Evolutionary conservation across 2,797 vertebrate species (phyloP), one percentile per base, ranked within the genome.

Genomic region (Intellagama lesueurii): DNA sequence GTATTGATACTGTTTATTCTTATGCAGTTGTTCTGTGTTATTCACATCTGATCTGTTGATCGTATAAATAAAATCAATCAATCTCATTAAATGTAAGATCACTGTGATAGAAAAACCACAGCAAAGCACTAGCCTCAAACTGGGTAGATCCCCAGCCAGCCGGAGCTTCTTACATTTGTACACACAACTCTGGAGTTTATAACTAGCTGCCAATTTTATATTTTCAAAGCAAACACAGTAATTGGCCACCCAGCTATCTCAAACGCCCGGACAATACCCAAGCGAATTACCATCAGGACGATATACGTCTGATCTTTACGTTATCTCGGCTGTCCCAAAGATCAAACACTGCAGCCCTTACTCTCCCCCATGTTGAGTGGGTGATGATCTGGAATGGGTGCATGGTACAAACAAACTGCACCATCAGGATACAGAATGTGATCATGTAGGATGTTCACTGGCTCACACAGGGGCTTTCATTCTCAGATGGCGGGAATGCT

Each of bases 191-290:
- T 92, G 72, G 83, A 94, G 77, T 91, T 95, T 95, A 94, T 93
- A 91, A 91, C 90, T 87, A 94, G 89, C 94, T 94, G 96, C 95
- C 96, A 96, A 94, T 90, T 95, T 87, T 83, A 85, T 96, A 94
- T 95, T 96, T 96, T 92, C 88, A 94, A 82, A 95, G 94, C 94
- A 96, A 95, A 96, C 95, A 93, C 92, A 95, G 77, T 87, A 94
- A 88, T 92, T 96, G 96, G 95, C 95, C 95, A 96, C 96, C 96
- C 96, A 95, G 95, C 94, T 94, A 88, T 94, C 94, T 93, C 93
- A 95, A 92, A 95, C 93, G 90, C 93, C 90, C 92, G 82, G 94
- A 95, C 94, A 96, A 94, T 91, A 94, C 89, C 87, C 92, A 90
- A 94, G 92, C 90, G 87, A 81, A 93, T 93, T 92, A 90, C 89